Evolutionary conservation across 2,113 vertebrate species (phyloP), one percentile per base, ranked within the genome.

Genomic region (Phycodurus eques): DNA sequence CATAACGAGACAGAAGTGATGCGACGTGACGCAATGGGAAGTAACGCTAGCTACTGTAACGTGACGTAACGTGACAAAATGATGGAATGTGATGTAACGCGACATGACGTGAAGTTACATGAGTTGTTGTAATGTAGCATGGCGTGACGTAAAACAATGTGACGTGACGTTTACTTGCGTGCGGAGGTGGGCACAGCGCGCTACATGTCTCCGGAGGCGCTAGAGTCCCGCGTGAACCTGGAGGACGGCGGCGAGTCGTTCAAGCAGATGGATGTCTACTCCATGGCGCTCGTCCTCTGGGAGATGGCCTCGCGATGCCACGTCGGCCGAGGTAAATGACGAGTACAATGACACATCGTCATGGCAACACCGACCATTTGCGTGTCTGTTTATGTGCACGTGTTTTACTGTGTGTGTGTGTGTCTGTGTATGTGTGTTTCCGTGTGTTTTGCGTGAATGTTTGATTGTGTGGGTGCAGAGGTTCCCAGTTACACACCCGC

Each of bases 211-310:
- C 96, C 96, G 0, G 96, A 97, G 77, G 95, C 96, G 9, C 89
- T 97, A n/a, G 96, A 96, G 86, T 96, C 96, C 67, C 87, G 95
- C 74, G 94, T 97, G 68, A 97, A 97, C 85, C 93, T 97, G 69
- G 95, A 96, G 84, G 96, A 97, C 79, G 89, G 95, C 31, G 96
- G 95, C 31, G 96, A 97, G 83, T 94, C 95, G 47, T 97, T 97
- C 76, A 97, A 96, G 85, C 96, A 97, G 89, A 96, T 96, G 93
- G 96, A 97, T 1, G 94, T 97, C 44, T 97, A 97, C 80, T 96
- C 96, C 77, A 93, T 96, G 94, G 92, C 95, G 59, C 90, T 97
- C 0, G 94, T 97, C 64, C 82, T 96, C 54, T 97, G 96, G 96
- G 96, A 97, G 82, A 95, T 96, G 93, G 92, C 92, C 5, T 96